Base-by-base conservation (phyloP, 2,797 vertebrate species). In the Sebastes umbrosus region DNA sequence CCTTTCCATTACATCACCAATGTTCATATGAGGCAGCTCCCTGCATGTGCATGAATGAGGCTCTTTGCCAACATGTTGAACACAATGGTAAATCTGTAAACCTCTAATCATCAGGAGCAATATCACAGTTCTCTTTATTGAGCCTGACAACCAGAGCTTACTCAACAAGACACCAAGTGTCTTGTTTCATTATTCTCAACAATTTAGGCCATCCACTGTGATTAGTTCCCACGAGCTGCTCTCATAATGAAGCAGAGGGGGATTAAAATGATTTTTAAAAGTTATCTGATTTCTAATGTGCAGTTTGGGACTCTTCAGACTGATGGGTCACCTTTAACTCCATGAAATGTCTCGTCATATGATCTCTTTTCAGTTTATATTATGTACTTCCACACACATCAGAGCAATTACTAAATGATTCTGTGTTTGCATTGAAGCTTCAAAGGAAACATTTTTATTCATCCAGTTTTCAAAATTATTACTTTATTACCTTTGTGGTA, bases 121-220 rank as follows among this genome's bases (percentile, higher is more conserved):
- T 86, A 87, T 89, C 85, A 83, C 52, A 75, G 27, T 73, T 81
- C 29, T 64, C 77, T 69, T 93, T 75, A 94, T 93, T 88, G 80
- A 87, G 93, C 79, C 75, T 92, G 95, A 93, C 94, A 94, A 79
- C 52, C 82, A 32, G 79, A 84, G 83, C 87, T 84, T 84, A 81
- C 88, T 85, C 87, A 88, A 83, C 81, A 24, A 70, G 80, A 85
- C 80, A 64, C 69, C 73, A 6, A 83, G 88, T 91, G 93, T 93
- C 92, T 90, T 70, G 78, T 93, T 95, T 94, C 92, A 95, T 95
- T 94, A 92, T 84, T 84, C 86, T 84, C 88, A 83, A 84, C 80
- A 71, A 84, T 90, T 90, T 63, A 87, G 54, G 27, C 75, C 25
- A 18, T 54, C 79, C 88, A 65, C 83, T 70, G 69, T 84, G 93